Percentiles rank a stretch among this genome's conserved stretches.
Evolutionary conservation across 2,113 vertebrate species (phyloP).

Genomic region (Amphilophus citrinellus): DNA sequence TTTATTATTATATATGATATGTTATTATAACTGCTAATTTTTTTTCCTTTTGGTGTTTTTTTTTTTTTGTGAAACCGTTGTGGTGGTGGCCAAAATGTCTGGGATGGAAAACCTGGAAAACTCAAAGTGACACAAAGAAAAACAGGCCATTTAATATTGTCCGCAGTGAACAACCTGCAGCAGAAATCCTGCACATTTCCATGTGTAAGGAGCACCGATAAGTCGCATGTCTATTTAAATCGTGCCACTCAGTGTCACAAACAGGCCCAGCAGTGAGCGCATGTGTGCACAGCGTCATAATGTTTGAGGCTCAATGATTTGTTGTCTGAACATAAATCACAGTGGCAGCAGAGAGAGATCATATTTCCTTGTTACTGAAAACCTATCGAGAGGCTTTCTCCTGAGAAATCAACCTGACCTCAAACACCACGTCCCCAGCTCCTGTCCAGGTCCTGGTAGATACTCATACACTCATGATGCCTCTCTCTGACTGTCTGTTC

Average conservation of each 20-base stretch:
- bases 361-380: slow-evolving; percentile 59
- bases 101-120: background rate
- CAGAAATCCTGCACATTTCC: background rate
- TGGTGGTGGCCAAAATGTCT: no score
- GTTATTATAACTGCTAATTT: no score
- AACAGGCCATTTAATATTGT: background rate
- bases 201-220: slow-evolving; percentile 3
- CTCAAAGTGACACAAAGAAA: background rate
- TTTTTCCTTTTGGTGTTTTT: no score
- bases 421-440: slow-evolving; percentile 37
- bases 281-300: slow-evolving; percentile 37
- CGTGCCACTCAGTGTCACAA: slow-evolving; percentile 62
- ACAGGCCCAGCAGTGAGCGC: slow-evolving; percentile 40
- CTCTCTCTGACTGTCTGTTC: no score
- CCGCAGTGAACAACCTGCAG: background rate
- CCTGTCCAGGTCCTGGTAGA: background rate
- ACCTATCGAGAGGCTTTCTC: slow-evolving; percentile 66
- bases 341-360: slow-evolving; percentile 71
- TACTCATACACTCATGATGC: background rate
- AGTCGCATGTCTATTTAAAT: slow-evolving; percentile 61
- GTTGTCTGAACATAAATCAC: slow-evolving; percentile 79
- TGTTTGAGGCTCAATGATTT: slow-evolving; percentile 64
- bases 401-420: slow-evolving; percentile 78
- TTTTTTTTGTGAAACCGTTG: no score
- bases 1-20: no score